Base-by-base conservation (phyloP, 2,888 invertebrate genomes). In the Lasioglossum figueresi region DNA sequence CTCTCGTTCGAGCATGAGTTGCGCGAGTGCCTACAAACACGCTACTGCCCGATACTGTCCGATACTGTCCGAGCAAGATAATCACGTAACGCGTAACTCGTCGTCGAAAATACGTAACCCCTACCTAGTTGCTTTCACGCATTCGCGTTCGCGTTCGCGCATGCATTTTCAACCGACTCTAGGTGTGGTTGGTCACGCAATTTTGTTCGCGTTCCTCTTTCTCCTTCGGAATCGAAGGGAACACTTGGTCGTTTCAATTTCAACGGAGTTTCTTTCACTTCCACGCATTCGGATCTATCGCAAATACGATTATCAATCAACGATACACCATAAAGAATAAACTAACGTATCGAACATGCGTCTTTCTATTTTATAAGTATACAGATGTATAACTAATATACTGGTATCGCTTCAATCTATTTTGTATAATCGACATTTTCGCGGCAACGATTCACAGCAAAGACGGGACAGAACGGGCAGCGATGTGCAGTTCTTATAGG, bases 1-100 rank as follows among this genome's bases (percentile, higher is more conserved):
- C 66, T 34, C 8, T 34, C 10, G 66, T 23, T 34, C 10, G 16
- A 77, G n/a, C 48, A 52, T 37, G 23, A 52, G 52, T 52, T 23
- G 52, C 52, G 23, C 52, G 68, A 45, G 34, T 27, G 27, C 14
- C 40, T n/a, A n/a, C 10, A 34, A 79, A 73, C 34, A 34, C n/a
- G 56, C 43, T n/a, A 52, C 48, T 48, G 48, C 19, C 48, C 19
- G 19, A 5, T 66, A 66, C 66, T 19, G 31, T 34, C 4, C 80
- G 66, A 70, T 27, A 52, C 48, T 66, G 78, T 27, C 31, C 63
- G 27, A 31, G 59, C 45, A 40, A 23, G 52, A 48, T 48, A 66
- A 52, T 82, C 81, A 66, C 71, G 78, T 78, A 73, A 78, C 81
- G 73, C 40, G 19, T 31, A 16, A 66, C 59, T 63, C 31, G 72